Evolutionary conservation across 2,797 vertebrate species (phyloP).

Genomic region (Salmo trutta): DNA sequence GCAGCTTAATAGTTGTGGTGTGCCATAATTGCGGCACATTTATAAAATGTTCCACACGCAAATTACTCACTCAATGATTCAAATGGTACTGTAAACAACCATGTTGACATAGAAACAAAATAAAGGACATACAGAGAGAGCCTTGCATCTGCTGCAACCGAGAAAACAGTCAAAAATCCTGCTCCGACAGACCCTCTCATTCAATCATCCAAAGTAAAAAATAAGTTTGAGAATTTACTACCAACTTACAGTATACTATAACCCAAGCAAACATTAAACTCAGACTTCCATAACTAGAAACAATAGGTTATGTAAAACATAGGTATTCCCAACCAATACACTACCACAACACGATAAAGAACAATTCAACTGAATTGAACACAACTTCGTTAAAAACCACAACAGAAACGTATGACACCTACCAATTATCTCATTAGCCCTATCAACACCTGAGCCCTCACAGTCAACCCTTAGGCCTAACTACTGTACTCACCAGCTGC

Average conservation of each 20-base stretch:
- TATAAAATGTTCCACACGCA: slow-evolving; percentile 71
- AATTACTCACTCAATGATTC: slow-evolving; percentile 64
- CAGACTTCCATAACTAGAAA: neutral
- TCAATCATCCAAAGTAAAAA: neutral
- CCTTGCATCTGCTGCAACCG: neutral
- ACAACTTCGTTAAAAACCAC: neutral
- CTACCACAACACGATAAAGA: neutral
- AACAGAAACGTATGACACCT: neutral
- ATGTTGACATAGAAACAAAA: slow-evolving; percentile 61
- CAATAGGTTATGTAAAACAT: neutral
- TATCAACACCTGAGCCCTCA: neutral
- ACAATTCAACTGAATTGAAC: neutral
- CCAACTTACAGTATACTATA: neutral
- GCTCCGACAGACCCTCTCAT: neutral
- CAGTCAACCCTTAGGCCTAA: neutral
- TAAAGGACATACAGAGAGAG: slow-evolving; percentile 41
- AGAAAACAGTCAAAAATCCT: neutral
- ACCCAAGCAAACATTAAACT: neutral
- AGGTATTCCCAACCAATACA: neutral
- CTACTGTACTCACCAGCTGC: slow-evolving; percentile 51
- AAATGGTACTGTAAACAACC: slow-evolving; percentile 61
- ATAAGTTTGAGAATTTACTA: neutral
- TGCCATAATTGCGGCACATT: slow-evolving; percentile 69
- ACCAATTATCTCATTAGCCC: neutral
- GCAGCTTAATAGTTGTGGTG: slow-evolving; percentile 66